Conservation (phyloP, 2,888 invertebrate species). For the Leptura quadrifasciata region DNA sequence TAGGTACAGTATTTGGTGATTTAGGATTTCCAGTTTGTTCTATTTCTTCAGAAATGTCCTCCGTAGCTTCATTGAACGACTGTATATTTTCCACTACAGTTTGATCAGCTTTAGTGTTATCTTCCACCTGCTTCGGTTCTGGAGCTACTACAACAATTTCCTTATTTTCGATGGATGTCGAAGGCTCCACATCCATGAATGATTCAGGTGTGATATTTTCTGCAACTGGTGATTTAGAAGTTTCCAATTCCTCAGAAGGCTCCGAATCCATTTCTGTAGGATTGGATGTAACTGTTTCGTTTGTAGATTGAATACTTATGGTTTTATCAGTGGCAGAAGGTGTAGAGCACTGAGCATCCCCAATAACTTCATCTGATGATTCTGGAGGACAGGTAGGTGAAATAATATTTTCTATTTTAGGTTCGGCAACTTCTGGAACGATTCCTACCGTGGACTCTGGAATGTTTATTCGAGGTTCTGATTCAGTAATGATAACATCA, state of each 20-base stretch:
- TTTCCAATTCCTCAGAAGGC: background rate
- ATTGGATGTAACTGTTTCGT: slow-evolving; percentile 36
- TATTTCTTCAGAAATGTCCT: background rate
- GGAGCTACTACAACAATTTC: background rate
- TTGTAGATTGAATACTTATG: slow-evolving; percentile 18
- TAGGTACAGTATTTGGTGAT: background rate
- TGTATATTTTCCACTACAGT: slow-evolving; percentile 1
- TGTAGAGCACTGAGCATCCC: background rate
- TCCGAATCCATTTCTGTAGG: slow-evolving; percentile 9
- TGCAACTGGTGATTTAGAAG: background rate
- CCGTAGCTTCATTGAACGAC: background rate
- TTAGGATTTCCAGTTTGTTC: background rate
- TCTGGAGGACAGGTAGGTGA: slow-evolving; percentile 5
- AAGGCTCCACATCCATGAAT: background rate
- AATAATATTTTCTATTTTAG: slow-evolving; percentile 44
- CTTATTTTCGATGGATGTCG: background rate
- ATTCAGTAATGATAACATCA: background rate
- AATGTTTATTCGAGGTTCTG: slow-evolving; percentile 32
- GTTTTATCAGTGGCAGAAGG: slow-evolving; percentile 12
- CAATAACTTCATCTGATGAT: background rate
- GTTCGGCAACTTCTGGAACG: background rate
- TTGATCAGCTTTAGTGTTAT: slow-evolving; percentile 1
- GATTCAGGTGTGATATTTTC: background rate
- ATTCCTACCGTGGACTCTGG: slow-evolving; percentile 19
- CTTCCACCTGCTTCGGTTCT: background rate